Conservation (phyloP, 2,113 vertebrate species). For the Antidorcas marsupialis region DNA sequence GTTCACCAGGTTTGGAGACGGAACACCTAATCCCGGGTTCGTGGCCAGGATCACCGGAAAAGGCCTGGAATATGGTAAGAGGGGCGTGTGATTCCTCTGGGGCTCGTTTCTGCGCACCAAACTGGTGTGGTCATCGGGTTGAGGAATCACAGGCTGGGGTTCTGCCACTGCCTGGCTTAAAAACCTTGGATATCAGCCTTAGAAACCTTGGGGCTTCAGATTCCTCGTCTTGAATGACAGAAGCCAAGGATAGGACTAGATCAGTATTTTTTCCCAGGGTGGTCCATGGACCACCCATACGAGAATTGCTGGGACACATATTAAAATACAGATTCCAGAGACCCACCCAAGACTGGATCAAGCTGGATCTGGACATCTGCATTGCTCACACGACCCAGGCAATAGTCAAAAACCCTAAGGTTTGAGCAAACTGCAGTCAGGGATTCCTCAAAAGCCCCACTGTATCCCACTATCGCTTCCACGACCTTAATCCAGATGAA, state of each 20-base stretch:
- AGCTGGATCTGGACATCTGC: background rate
- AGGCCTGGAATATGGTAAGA: conserved; percentile 62
- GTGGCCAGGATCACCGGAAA: conserved; percentile 30
- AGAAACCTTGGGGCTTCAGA: background rate
- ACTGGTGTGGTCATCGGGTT: background rate
- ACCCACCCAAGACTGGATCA: no score
- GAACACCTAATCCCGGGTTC: background rate
- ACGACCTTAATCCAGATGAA: background rate
- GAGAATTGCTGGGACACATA: background rate
- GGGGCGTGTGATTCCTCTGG: background rate
- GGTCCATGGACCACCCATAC: no score
- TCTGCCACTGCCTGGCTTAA: background rate
- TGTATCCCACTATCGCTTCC: background rate
- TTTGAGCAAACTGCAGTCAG: background rate
- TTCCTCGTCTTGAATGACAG: background rate
- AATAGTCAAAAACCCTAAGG: background rate
- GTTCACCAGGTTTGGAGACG: conserved; percentile 8
- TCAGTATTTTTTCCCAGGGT: background rate
- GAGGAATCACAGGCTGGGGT: background rate
- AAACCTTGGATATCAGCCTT: background rate
- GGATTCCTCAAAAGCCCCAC: background rate
- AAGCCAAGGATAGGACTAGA: background rate
- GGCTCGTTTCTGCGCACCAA: background rate
- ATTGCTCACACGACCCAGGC: background rate
- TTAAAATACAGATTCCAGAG: background rate